Percentiles rank a stretch among this genome's conserved stretches.
Evolutionary conservation across 2,888 invertebrate genomes (phyloP).

Genomic region (Xylota segnis): DNA sequence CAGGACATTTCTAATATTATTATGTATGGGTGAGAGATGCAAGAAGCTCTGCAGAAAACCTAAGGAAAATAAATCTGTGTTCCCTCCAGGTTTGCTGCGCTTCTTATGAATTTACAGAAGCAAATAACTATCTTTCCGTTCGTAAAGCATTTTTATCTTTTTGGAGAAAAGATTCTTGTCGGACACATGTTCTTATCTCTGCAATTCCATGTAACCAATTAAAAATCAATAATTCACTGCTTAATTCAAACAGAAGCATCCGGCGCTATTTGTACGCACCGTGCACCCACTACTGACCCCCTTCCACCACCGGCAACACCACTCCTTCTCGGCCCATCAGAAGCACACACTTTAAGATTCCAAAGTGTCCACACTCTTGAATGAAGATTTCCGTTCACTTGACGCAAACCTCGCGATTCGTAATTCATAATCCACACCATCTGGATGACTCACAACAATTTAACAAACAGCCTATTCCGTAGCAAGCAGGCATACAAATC

Average conservation of each 20-base stretch:
- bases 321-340: constrained; percentile 56
- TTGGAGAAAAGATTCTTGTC: constrained; percentile 25
- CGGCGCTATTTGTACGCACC: constrained; percentile 71
- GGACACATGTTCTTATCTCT: constrained; percentile 55
- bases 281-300: constrained; percentile 5
- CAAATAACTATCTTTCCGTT: no score
- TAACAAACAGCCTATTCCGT: constrained; percentile 71
- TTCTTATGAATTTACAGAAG: no score
- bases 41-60: no score
- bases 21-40: no score
- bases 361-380: constrained; percentile 74
- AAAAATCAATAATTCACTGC: constrained; percentile 71
- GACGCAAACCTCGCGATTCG: constrained; percentile 71
- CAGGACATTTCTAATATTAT: no score
- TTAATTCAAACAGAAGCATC: constrained; percentile 76
- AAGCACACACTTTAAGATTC: constrained; percentile 65
- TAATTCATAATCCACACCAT: constrained; percentile 77
- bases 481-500: constrained; percentile 70
- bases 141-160: neutral
- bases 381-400: constrained; percentile 75
- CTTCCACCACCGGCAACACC: constrained; percentile 22
- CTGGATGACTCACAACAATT: constrained; percentile 77
- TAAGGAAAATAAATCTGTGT: no score
- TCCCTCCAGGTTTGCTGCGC: no score
- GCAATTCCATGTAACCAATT: constrained; percentile 71